These are phyloP conservation scores for Drosophila murphyi DNA, from an alignment of 1,140 invertebrate species.

Conservation along the genomic window DNA sequence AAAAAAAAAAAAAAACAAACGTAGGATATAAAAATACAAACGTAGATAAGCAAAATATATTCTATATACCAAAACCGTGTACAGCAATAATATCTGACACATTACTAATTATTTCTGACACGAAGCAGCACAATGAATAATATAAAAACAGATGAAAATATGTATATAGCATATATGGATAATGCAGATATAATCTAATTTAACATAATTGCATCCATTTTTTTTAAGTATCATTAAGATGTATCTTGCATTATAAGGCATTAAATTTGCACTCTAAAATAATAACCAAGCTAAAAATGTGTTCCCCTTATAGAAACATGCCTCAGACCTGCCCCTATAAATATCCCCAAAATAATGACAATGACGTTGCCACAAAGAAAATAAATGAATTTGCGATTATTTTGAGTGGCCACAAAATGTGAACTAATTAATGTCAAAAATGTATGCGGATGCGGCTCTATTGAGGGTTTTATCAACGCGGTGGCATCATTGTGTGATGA, in stretches of 20 bases:
- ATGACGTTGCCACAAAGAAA: slow-evolving; percentile 51
- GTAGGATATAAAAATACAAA: too few relatives aligned
- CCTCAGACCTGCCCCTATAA: background rate
- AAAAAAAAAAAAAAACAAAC: too few relatives aligned
- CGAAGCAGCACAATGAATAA: background rate
- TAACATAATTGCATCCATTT: too few relatives aligned
- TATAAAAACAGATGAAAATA: too few relatives aligned
- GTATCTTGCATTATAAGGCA: background rate
- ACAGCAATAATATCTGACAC: too few relatives aligned
- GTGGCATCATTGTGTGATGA: slow-evolving; percentile 57
- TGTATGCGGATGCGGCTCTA: slow-evolving; percentile 40
- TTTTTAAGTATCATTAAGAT: background rate
- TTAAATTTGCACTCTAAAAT: slow-evolving; percentile 21
- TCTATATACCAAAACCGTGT: too few relatives aligned
- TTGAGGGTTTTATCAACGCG: slow-evolving; percentile 50
- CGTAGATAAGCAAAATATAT: too few relatives aligned
- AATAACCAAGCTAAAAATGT: background rate
- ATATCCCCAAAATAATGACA: slow-evolving; percentile 22
- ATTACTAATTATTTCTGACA: too few relatives aligned
- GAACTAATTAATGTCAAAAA: slow-evolving; percentile 71
- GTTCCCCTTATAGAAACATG: background rate
- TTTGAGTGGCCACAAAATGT: slow-evolving; percentile 58
- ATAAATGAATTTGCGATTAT: slow-evolving; percentile 21
- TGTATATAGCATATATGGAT: too few relatives aligned
- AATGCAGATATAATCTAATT: too few relatives aligned